Conservation (phyloP, 2,113 vertebrate genomes). For the Pantherophis guttatus region DNA sequence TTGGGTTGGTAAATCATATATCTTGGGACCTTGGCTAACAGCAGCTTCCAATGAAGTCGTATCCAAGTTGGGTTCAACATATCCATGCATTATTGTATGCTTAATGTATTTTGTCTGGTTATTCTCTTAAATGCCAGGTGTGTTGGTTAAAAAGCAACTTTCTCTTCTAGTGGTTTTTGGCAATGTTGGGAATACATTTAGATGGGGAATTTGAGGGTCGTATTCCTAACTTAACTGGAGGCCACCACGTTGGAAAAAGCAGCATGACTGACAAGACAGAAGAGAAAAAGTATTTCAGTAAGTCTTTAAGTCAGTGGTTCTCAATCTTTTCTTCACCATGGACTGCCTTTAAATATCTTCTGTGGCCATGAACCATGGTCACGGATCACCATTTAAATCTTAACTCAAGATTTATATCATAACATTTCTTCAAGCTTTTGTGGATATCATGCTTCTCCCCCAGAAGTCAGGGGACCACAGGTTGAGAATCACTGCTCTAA, state of each 20-base stretch:
- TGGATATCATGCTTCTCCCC: neutral
- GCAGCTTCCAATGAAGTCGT: neutral
- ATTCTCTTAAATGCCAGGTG: neutral
- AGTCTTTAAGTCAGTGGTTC: neutral
- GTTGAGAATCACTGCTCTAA: neutral
- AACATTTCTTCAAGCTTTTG: neutral
- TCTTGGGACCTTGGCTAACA: neutral
- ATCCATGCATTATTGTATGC: neutral
- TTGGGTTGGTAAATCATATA: neutral
- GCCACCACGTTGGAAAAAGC: neutral
- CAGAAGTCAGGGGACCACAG: neutral
- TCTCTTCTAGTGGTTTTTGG: neutral
- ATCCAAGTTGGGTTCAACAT: neutral
- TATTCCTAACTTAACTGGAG: neutral
- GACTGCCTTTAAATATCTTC: neutral
- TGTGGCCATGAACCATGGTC: neutral
- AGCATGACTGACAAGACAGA: neutral
- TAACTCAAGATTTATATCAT: neutral
- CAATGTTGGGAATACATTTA: neutral
- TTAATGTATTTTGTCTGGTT: constrained; percentile 7
- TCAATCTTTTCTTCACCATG: neutral
- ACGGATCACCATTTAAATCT: neutral
- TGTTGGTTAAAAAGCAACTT: neutral
- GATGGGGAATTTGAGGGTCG: neutral
- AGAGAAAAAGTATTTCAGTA: neutral